Evolutionary conservation across 2,797 vertebrate species (phyloP).

Genomic region (Melanotaenia maccullochi): DNA sequence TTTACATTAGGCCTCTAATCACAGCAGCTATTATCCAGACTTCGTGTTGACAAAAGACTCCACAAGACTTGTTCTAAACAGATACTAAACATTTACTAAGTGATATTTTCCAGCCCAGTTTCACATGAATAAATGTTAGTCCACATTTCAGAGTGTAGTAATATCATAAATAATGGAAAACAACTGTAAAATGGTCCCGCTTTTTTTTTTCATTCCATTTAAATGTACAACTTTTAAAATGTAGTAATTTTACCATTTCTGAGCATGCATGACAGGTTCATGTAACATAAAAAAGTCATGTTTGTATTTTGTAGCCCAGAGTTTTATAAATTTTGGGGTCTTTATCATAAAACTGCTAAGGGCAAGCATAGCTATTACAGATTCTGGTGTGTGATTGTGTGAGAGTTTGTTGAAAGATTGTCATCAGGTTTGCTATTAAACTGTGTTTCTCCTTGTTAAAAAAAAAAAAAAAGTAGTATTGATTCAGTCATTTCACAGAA

Average conservation of each 20-base stretch:
- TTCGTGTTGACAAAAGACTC: constrained; percentile 56
- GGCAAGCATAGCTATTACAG: background rate
- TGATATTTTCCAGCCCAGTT: constrained; percentile 26
- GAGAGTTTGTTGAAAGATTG: background rate
- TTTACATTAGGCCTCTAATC: constrained; percentile 67
- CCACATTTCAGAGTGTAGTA: background rate
- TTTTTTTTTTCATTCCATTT: background rate
- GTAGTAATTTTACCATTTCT: background rate
- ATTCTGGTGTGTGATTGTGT: background rate
- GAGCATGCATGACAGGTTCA: background rate
- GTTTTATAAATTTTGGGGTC: background rate
- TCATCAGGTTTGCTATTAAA: background rate
- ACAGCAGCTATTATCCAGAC: constrained; percentile 55
- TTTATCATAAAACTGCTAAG: background rate
- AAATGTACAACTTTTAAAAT: background rate
- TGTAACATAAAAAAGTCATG: background rate
- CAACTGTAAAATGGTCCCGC: background rate
- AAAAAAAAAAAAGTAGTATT: constrained; percentile 6
- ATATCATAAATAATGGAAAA: background rate
- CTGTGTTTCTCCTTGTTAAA: background rate
- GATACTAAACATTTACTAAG: constrained; percentile 46
- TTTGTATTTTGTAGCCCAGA: background rate
- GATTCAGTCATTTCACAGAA: constrained; percentile 16
- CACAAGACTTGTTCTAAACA: constrained; percentile 33
- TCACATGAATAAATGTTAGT: background rate